Evolutionary conservation across 1,140 invertebrate species (phyloP).

Genomic region (Drosophila varians): DNA sequence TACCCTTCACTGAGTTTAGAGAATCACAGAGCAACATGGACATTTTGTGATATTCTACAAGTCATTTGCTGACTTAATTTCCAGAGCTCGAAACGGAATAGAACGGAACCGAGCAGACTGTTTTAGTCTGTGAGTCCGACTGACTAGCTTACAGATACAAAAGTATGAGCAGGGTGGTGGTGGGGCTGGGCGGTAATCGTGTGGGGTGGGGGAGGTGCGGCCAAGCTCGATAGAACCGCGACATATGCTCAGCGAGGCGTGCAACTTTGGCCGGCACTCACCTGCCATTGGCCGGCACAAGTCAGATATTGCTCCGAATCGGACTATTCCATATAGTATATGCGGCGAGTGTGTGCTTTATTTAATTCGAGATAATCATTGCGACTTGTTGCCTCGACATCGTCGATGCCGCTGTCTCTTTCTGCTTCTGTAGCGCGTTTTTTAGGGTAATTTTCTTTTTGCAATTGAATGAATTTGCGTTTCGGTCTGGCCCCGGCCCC

Average conservation of each 20-base stretch:
- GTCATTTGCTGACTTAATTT: constrained; percentile 83
- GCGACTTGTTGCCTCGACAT: constrained; percentile 68
- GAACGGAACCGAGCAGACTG: constrained; percentile 35
- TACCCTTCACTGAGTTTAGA: not conserved
- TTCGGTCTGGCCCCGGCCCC: constrained; percentile 50
- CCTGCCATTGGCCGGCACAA: constrained; percentile 63
- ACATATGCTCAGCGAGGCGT: constrained; percentile 77
- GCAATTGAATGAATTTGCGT: constrained; percentile 83
- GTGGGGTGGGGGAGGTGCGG: constrained; percentile 6
- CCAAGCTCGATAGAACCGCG: constrained; percentile 25
- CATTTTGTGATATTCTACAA: constrained; percentile 77
- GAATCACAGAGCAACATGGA: constrained; percentile 14
- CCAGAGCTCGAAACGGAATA: constrained; percentile 61
- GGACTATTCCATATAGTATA: constrained; percentile 32
- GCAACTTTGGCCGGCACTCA: constrained; percentile 74
- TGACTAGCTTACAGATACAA: not conserved
- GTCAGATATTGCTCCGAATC: constrained; percentile 43
- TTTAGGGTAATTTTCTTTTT: constrained; percentile 83
- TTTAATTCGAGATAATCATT: constrained; percentile 82
- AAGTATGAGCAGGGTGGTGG: not conserved
- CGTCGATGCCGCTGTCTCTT: constrained; percentile 25
- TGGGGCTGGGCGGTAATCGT: not conserved
- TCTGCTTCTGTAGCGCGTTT: constrained; percentile 43
- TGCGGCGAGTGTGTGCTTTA: constrained; percentile 60
- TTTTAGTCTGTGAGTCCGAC: constrained; percentile 12